Evolutionary conservation across 2,113 vertebrate species (phyloP).

Genomic region (Hipposideros armiger): DNA sequence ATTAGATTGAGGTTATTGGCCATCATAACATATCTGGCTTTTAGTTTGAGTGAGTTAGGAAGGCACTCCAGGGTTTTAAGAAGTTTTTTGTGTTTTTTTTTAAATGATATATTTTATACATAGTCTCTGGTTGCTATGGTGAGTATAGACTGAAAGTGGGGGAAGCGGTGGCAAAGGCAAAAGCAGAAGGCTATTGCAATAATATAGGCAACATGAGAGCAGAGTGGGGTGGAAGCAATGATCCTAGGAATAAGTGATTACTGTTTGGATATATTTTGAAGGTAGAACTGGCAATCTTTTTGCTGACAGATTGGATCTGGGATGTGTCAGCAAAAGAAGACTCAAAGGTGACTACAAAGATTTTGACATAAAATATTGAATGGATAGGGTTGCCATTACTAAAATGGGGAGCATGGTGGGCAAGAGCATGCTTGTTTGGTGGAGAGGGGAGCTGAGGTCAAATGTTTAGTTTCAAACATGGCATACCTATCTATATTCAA

Average conservation of each 20-base stretch:
- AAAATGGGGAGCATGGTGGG: background rate
- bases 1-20: background rate
- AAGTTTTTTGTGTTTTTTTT: background rate
- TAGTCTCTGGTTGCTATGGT: background rate
- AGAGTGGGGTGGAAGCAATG: background rate
- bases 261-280: background rate
- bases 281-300: background rate
- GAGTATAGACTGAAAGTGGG: background rate
- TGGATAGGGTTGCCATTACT: background rate
- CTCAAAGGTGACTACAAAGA: background rate
- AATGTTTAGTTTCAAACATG: background rate
- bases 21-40: background rate
- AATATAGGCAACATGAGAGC: background rate
- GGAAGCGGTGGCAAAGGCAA: background rate
- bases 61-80: background rate
- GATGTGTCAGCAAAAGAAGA: background rate
- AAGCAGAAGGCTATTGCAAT: background rate
- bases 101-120: background rate
- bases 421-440: background rate
- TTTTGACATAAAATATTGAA: background rate
- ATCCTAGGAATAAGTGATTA: background rate
- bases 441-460: background rate
- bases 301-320: background rate
- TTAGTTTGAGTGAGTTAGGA: background rate
- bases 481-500: background rate